These are phyloP conservation scores for Aphodius sticticus DNA, from an alignment of 2,888 invertebrate genomes.

Conservation along the genomic window DNA sequence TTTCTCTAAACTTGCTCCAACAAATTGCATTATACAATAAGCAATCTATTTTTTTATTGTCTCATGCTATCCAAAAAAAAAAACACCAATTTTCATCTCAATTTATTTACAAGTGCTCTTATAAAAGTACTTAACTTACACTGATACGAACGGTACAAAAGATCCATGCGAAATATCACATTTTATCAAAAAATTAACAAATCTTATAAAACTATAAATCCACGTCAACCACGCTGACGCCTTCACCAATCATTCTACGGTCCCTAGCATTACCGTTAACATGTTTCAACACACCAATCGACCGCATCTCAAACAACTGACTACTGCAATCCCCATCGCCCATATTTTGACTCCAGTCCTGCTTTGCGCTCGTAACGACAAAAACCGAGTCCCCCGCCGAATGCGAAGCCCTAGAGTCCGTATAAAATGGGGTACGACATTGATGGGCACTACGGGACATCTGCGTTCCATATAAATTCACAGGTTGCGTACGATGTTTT, in stretches of 20 bases:
- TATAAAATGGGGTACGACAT: constrained; percentile 29
- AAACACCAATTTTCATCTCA: neutral
- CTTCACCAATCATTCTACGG: constrained; percentile 7
- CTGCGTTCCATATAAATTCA: constrained; percentile 47
- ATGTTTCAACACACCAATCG: neutral
- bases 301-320: constrained; percentile 43
- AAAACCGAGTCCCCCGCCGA: constrained; percentile 53
- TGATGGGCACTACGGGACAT: constrained; percentile 44
- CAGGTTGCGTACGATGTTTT: constrained; percentile 55
- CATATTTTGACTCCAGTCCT: constrained; percentile 14
- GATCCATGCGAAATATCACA: neutral
- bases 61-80: neutral
- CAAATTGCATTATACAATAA: too few species aligned
- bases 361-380: constrained; percentile 35
- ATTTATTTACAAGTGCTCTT: neutral
- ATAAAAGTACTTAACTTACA: neutral
- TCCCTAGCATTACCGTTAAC: constrained; percentile 10
- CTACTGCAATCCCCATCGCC: constrained; percentile 41
- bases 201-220: constrained; percentile 10
- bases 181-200: constrained; percentile 9
- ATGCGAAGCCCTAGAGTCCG: constrained; percentile 47
- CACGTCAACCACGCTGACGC: constrained; percentile 6
- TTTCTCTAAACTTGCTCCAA: too few species aligned
- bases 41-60: too few species aligned
- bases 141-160: neutral